Conservation (phyloP, 2,888 invertebrate genomes). For the Plemyria rubiginata region DNA sequence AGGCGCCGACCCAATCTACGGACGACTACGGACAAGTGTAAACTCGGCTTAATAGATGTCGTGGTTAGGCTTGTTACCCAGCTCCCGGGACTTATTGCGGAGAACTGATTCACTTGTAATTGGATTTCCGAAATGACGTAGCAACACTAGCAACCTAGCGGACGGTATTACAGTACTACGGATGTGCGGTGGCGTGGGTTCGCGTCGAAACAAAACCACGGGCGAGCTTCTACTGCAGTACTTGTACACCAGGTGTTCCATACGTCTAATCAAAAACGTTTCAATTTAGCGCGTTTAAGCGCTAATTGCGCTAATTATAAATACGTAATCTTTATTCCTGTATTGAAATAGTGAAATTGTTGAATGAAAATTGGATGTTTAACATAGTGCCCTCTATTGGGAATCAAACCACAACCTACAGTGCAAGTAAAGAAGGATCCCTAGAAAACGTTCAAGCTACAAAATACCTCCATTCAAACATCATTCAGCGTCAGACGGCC, state of each 20-base stretch:
- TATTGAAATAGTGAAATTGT: too few species aligned
- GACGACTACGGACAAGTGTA: slow-evolving; percentile 26
- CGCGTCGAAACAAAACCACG: too few species aligned
- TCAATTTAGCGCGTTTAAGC: too few species aligned
- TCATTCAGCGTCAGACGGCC: slow-evolving; percentile 12
- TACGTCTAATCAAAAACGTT: too few species aligned
- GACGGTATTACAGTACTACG: background rate
- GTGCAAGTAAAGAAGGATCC: background rate
- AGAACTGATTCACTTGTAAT: slow-evolving; percentile 10
- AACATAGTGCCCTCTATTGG: too few species aligned
- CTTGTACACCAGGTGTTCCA: too few species aligned
- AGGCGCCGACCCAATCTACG: slow-evolving; percentile 16
- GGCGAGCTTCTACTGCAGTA: too few species aligned
- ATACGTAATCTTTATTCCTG: too few species aligned
- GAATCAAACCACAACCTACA: too few species aligned
- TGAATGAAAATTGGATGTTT: too few species aligned
- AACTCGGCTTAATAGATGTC: slow-evolving; percentile 37
- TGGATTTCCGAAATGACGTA: slow-evolving; percentile 8
- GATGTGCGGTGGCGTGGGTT: too few species aligned
- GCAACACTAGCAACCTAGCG: background rate
- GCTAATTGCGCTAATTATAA: too few species aligned
- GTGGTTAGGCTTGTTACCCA: slow-evolving; percentile 37
- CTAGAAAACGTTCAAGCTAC: background rate
- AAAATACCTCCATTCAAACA: slow-evolving; percentile 5
- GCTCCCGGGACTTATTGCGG: slow-evolving; percentile 21